Evolutionary conservation across 2,888 invertebrate genomes (phyloP).

Genomic region (Antheraea yamamai): DNA sequence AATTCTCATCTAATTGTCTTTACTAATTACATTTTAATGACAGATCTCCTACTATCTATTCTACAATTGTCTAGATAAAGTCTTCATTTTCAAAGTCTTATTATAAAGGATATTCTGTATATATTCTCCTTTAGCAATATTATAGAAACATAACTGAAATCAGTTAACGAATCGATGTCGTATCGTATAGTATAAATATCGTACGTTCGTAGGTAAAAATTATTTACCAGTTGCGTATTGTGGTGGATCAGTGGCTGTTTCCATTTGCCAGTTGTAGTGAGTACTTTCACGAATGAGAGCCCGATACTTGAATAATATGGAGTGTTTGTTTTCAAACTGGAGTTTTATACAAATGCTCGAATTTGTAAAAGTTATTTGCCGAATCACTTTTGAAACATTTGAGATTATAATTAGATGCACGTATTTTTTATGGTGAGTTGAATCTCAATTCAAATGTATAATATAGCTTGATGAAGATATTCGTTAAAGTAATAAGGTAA

Average conservation of each 20-base stretch:
- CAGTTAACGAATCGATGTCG: background rate
- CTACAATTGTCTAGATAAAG: too few species aligned
- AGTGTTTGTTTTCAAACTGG: constrained; percentile 8
- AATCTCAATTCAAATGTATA: too few species aligned
- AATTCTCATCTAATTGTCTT: too few species aligned
- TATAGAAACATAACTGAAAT: background rate
- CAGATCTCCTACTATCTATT: too few species aligned
- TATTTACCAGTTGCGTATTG: constrained; percentile 34
- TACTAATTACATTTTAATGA: too few species aligned
- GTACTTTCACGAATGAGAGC: constrained; percentile 35
- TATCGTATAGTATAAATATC: constrained; percentile 8
- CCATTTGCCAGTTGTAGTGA: constrained; percentile 37
- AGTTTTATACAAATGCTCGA: background rate
- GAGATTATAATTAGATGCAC: background rate
- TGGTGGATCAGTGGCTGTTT: constrained; percentile 34
- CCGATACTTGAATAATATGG: constrained; percentile 34
- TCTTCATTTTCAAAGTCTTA: too few species aligned
- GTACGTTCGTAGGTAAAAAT: constrained; percentile 42
- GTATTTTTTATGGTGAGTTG: background rate
- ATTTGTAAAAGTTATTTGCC: background rate
- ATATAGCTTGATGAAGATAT: too few species aligned
- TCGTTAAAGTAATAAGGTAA: too few species aligned
- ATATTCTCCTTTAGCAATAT: background rate
- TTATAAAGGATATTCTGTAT: background rate
- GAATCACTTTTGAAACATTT: background rate